phyloP scores from a whole-genome alignment of 2,888 invertebrate species.

The Arrhopalites spinosus region DNA sequence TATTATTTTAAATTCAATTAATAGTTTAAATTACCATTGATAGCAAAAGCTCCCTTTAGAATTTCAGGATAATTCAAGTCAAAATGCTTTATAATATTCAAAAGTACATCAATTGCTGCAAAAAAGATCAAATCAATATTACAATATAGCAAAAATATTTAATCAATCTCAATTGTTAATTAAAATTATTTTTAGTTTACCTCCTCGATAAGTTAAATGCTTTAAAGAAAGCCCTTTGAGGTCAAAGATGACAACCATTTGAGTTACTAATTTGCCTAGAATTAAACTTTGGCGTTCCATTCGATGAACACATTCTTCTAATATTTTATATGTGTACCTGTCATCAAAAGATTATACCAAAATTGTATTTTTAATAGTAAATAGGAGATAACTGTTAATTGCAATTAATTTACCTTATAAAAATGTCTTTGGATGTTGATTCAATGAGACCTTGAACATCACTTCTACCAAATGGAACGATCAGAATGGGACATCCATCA shows the following conservation, averaged over 20 bases:
- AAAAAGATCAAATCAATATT: not conserved
- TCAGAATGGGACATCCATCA: slow-evolving; percentile 41
- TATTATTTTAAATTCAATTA: no score
- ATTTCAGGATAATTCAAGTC: slow-evolving; percentile 32
- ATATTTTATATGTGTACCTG: slow-evolving; percentile 24
- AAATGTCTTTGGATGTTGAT: slow-evolving; percentile 38
- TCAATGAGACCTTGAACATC: slow-evolving; percentile 46
- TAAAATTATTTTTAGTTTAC: not conserved
- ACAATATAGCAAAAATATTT: no score
- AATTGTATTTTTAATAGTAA: not conserved
- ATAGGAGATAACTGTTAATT: slow-evolving; percentile 8
- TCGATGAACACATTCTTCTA: slow-evolving; percentile 16
- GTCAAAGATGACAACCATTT: slow-evolving; percentile 36
- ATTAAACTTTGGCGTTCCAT: not conserved
- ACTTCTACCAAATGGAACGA: slow-evolving; percentile 47
- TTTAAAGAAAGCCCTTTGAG: slow-evolving; percentile 27
- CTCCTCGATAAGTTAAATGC: slow-evolving; percentile 23
- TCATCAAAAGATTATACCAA: not conserved
- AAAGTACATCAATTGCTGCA: slow-evolving; percentile 6
- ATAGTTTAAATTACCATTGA: slow-evolving; percentile 19
- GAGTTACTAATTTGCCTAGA: slow-evolving; percentile 19
- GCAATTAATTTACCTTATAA: slow-evolving; percentile 30
- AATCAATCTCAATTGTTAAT: not conserved
- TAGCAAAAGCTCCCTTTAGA: slow-evolving; percentile 17
- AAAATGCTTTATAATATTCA: slow-evolving; percentile 19